Base-by-base conservation (phyloP, 2,888 invertebrate genomes). In the Pammene fasciana region DNA sequence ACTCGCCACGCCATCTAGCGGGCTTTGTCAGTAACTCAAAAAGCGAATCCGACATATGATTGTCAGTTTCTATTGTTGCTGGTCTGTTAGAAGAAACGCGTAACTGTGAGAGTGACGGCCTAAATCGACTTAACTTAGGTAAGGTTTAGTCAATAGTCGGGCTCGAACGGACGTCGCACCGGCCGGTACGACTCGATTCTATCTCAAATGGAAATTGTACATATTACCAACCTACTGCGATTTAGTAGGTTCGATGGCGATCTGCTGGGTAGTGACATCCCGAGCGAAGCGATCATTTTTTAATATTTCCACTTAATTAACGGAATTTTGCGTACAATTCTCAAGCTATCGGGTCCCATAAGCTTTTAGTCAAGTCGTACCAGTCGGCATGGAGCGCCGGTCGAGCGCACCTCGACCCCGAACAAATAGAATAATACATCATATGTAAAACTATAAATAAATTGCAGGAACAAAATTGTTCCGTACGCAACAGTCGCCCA, bases 71-170 rank as follows among this genome's bases (percentile, higher is more conserved):
- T 54, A 54, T 54, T 54, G n/a, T 54, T 7, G 7, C n/a, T 54
- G 9, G 34, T 54, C 54, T 54, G n/a, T 3, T n/a, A 2, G 13
- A n/a, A 10, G 7, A 34, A 52, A 13, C 11, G 11, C 11, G 11
- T 18, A 26, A 45, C 54, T 65, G 54, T 65, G 54, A 11, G 48
- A 62, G 14, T 55, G 48, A 65, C 70, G 70, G 70, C 70, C 70
- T 70, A 70, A 70, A 46, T 70, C 70, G 70, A 65, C 70, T 65
- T 70, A 70, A 65, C 16, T 48, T 70, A 70, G 70, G 59, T 70
- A 70, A 43, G 52, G 16, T 64, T 54, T 65, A 60, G 60, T 60
- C 59, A 70, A 48, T 70, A 59, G 50, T 16, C 41, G 34, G 64
- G 46, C 54, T 60, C 18, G 11, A n/a, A 36, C 10, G 8, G 13